Evolutionary conservation across 2,113 vertebrate genomes (phyloP), one percentile per base, ranked within the genome.

Genomic region (Cephalopterus ornatus): DNA sequence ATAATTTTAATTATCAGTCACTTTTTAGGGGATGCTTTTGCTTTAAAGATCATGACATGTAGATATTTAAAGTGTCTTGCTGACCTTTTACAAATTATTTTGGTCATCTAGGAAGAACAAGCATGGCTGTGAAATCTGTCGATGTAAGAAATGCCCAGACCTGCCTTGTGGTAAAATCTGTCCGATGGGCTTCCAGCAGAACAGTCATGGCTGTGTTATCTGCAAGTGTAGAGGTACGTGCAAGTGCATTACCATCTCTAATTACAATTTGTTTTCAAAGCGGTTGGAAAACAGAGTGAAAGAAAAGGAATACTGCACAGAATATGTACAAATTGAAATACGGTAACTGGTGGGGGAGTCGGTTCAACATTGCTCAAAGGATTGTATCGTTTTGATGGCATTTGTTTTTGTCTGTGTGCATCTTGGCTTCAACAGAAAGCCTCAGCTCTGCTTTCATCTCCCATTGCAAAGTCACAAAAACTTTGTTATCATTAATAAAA

Each of bases 101-200:
- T 93, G 82, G 37, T 97, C 26, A 63, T 97, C 42, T 98, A 99
- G 99, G 97, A 99, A 99, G 98, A 99, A 99, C 98, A 99, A 99
- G 91, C 98, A 99, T 11, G 98, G 99, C 92, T 99, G 99, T 97
- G 98, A 99, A 94, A 98, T 98, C 95, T 99, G 99, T 95, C 98
- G 99, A 67, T 99, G 99, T 97, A 99, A 98, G 97, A 99, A 98
- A 81, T 99, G 99, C 79, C 98, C 98, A 1, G 98, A 99, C 44
- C 92, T 98, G 53, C 98, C 97, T 11, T 99, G 99, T 97, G 98
- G 98, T 95, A 98, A 98, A 95, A 95, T 97, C 95, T 99, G 99
- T 93, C 98, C 98, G 6, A 91, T 98, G 97, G 99, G 99, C 74
- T 99, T 99, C 97, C 98, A 98, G 97, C 98, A 98, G 87, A 98